phyloP scores from a whole-genome alignment of 2,113 vertebrate species.

The Gallinago undulata region DNA sequence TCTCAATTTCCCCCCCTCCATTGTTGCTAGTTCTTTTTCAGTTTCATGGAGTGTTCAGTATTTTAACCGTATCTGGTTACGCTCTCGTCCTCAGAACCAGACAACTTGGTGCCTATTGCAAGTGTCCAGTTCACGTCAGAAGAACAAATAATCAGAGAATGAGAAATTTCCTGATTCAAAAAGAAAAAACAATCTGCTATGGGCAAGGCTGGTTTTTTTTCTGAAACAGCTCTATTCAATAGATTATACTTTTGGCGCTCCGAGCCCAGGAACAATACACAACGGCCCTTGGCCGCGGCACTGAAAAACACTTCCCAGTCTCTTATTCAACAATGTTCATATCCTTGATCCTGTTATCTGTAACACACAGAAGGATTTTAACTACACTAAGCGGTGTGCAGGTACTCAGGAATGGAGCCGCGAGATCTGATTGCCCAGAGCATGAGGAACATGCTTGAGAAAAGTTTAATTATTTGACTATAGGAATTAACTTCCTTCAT shows the following conservation, averaged over 20 bases:
- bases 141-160: conserved; percentile 19
- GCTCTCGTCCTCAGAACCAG: conserved; percentile 8
- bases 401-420: not conserved
- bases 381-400: not conserved
- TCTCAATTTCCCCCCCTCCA: not conserved
- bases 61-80: conserved; percentile 20
- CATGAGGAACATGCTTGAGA: not conserved
- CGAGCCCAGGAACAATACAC: conserved; percentile 14
- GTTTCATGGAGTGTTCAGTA: not conserved
- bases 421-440: not conserved
- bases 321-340: not conserved
- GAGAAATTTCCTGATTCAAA: conserved; percentile 29
- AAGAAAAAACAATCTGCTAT: not conserved
- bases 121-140: not conserved
- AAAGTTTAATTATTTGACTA: not conserved
- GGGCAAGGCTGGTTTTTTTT: not conserved
- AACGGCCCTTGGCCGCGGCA: not conserved
- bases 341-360: conserved; percentile 43
- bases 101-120: conserved; percentile 7
- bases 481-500: not conserved
- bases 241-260: not conserved
- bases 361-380: conserved; percentile 11
- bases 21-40: not conserved
- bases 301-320: conserved; percentile 3
- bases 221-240: not conserved